Evolutionary conservation across 2,888 invertebrate species (phyloP).

Genomic region (Patella ulyssiponensis): DNA sequence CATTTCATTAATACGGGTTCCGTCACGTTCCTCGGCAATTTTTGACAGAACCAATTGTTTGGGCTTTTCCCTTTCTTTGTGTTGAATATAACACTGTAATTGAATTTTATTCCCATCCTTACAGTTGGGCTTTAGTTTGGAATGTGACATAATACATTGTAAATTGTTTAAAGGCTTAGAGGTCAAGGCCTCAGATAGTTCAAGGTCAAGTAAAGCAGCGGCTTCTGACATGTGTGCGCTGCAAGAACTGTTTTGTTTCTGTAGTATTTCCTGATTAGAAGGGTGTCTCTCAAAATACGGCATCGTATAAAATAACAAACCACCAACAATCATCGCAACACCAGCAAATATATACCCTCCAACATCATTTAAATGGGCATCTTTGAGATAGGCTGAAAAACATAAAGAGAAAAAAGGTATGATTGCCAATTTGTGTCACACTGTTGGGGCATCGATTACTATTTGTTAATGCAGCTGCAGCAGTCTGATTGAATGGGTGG

Average conservation of each 20-base stretch:
- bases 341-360: conserved; percentile 67
- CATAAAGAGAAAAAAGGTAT: background rate
- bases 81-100: conserved; percentile 61
- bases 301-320: conserved; percentile 63
- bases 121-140: conserved; percentile 51
- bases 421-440: too few species aligned
- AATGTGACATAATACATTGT: conserved; percentile 57
- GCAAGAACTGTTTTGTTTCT: conserved; percentile 58
- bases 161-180: conserved; percentile 59
- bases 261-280: conserved; percentile 66
- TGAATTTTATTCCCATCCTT: conserved; percentile 56
- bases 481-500: too few species aligned
- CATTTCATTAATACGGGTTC: conserved; percentile 19
- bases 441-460: too few species aligned
- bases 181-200: conserved; percentile 58
- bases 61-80: conserved; percentile 60
- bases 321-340: conserved; percentile 58
- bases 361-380: conserved; percentile 45
- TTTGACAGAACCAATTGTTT: conserved; percentile 61
- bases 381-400: conserved; percentile 63
- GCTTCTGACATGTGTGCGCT: conserved; percentile 62
- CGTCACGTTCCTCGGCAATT: conserved; percentile 64
- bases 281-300: conserved; percentile 61
- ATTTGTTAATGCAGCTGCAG: too few species aligned
- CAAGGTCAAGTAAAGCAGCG: conserved; percentile 63